Evolutionary conservation across 2,888 invertebrate genomes (phyloP), one percentile per base, ranked within the genome.

Genomic region (Hypselothyrea guttata): DNA sequence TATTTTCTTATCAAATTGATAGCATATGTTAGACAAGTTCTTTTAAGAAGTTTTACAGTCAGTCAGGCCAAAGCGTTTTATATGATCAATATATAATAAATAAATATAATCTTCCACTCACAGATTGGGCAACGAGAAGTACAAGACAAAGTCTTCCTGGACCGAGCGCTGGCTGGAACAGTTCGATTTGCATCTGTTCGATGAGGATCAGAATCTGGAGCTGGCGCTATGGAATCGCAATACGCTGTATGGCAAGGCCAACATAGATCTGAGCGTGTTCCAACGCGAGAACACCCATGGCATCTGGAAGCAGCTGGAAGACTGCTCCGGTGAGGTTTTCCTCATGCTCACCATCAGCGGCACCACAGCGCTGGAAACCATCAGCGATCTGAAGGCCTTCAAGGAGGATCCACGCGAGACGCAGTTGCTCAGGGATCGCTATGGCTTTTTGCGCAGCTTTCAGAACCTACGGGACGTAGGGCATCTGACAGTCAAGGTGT

Each of bases 121-220:
- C 88, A 96, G 97, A 90, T 93, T 99, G 90, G 98, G 98, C 63
- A 96, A 96, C 84, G 99, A 99, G 91, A 99, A 98, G 91, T 98
- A 96, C 91, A 98, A 98, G 91, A 97, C 97, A 89, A 97, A 98
- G 90, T 94, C 95, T 55, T 93, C 94, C 49, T 94, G 95, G 93
- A 95, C 97, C 88, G 94, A 96, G 0, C 90, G 96, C 49, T 99
- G 99, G 99, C 88, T 98, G 86, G 99, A 99, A 88, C 98, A 98
- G 90, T 98, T 99, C 88, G 98, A 99, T 89, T 92, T 99, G 22
- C 98, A 99, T 90, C 92, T 99, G 5, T 99, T 96, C 89, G 98
- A 98, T 84, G 98, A 98, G 79, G 96, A 96, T 52, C 97, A 98
- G 90, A 93, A 95, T 59, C 91, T 99, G 18, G 98, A 99, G 90